Percentiles rank a stretch among this genome's conserved stretches.
Conservation (phyloP, 2,113 vertebrate species). For the Eulemur macaco region DNA sequence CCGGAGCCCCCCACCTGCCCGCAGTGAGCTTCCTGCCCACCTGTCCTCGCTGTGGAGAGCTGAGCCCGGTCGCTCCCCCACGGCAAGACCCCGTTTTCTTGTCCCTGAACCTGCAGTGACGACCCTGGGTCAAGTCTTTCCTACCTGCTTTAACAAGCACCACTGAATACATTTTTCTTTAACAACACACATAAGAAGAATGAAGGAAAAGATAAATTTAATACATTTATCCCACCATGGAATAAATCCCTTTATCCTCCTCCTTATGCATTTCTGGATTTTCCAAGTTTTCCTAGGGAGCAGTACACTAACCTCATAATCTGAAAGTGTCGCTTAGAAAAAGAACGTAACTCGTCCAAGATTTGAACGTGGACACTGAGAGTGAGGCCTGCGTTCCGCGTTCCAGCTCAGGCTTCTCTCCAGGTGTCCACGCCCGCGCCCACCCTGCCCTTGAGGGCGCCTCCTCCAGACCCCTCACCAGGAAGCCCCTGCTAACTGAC, state of each 20-base stretch:
- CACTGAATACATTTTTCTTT: neutral
- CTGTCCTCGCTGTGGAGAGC: neutral
- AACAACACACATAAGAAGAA: neutral
- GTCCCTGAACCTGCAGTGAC: accelerated
- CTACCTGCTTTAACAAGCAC: neutral
- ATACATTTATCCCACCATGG: neutral
- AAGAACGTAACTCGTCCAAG: neutral
- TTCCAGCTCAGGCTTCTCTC: neutral
- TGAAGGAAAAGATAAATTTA: neutral
- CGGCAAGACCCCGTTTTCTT: neutral
- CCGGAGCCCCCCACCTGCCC: no score
- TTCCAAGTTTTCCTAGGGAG: neutral
- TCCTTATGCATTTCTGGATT: neutral
- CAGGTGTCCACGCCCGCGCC: neutral
- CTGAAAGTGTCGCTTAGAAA: neutral
- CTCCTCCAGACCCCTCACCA: no score
- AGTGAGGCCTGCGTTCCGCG: no score
- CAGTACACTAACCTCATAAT: neutral
- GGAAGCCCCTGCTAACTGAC: accelerated
- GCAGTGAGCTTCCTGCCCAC: neutral
- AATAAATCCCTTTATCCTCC: neutral
- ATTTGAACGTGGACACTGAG: neutral
- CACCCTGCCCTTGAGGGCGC: accelerated
- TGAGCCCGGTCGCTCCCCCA: no score
- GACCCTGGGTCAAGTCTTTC: neutral